Evolutionary conservation across 2,113 vertebrate species (phyloP).

Genomic region (Heptranchias perlo): DNA sequence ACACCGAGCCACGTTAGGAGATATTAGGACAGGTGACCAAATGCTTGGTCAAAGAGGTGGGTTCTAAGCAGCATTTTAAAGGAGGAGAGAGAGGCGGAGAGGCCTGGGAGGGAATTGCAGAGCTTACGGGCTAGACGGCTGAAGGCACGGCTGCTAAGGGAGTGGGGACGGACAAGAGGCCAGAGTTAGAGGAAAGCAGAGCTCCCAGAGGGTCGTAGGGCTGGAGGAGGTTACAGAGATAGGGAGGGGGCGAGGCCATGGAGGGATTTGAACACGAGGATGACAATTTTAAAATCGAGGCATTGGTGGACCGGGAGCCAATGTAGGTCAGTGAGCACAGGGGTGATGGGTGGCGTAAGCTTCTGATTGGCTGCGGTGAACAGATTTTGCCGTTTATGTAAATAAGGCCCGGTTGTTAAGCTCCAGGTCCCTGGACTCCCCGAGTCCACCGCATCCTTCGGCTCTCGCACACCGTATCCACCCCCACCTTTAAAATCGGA

Average conservation of each 20-base stretch:
- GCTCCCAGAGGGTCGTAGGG: background rate
- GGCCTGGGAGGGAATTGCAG: too few species aligned
- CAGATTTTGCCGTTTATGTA: too few species aligned
- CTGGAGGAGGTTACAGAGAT: too few species aligned
- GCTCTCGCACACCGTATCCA: background rate
- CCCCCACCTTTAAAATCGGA: background rate
- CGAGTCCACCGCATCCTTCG: background rate
- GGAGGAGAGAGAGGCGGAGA: too few species aligned
- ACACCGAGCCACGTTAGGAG: too few species aligned
- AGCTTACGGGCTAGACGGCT: background rate
- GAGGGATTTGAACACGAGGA: background rate
- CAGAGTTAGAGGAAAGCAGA: background rate
- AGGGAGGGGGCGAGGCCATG: background rate
- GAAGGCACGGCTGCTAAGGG: background rate
- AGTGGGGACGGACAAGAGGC: background rate
- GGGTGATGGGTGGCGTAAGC: background rate
- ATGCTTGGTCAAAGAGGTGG: too few species aligned
- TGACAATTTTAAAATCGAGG: background rate
- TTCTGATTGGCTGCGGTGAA: background rate
- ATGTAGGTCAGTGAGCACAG: background rate
- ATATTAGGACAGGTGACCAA: too few species aligned
- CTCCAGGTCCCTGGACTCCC: background rate
- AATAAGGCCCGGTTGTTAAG: too few species aligned
- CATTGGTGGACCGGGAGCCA: too few species aligned
- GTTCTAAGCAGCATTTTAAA: too few species aligned